These are phyloP conservation scores for Nothocercus julius DNA, from an alignment of 2,113 vertebrate species.

Conservation along the genomic window DNA sequence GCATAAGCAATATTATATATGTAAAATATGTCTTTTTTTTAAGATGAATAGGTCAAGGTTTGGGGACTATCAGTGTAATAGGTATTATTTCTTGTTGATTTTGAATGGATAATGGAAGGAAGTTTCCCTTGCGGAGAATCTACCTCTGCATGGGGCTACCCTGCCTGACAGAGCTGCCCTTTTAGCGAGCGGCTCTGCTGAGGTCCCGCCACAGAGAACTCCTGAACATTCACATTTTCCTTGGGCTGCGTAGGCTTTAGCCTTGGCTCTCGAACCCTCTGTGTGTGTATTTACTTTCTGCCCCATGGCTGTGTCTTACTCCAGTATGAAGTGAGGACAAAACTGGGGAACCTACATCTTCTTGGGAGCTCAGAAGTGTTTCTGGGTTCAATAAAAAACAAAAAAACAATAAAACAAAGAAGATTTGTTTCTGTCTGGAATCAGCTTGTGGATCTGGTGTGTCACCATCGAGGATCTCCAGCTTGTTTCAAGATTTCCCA, in stretches of 20 bases:
- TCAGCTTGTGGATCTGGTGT: not conserved
- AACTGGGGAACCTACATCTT: not conserved
- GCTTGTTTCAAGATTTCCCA: not conserved
- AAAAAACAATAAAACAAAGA: not conserved
- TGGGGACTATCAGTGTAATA: not conserved
- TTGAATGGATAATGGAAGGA: not conserved
- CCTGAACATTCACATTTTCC: not conserved
- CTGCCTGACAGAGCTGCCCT: not conserved
- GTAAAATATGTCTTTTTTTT: not conserved
- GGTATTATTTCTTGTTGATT: not conserved
- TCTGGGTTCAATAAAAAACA: not conserved
- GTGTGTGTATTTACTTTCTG: fast-evolving
- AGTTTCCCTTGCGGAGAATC: not conserved
- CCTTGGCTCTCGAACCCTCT: not conserved
- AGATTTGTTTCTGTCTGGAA: not conserved
- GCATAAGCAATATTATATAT: not conserved
- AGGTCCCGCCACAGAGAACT: not conserved
- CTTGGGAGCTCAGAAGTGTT: not conserved
- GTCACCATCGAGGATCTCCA: not conserved
- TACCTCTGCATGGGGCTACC: fast-evolving
- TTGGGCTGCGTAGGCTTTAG: not conserved
- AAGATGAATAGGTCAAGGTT: not conserved
- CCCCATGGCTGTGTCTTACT: not conserved
- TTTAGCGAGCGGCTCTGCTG: not conserved
- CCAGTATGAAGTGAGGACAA: not conserved